Conservation (phyloP, 2,113 vertebrate species). For the Eira barbara region DNA sequence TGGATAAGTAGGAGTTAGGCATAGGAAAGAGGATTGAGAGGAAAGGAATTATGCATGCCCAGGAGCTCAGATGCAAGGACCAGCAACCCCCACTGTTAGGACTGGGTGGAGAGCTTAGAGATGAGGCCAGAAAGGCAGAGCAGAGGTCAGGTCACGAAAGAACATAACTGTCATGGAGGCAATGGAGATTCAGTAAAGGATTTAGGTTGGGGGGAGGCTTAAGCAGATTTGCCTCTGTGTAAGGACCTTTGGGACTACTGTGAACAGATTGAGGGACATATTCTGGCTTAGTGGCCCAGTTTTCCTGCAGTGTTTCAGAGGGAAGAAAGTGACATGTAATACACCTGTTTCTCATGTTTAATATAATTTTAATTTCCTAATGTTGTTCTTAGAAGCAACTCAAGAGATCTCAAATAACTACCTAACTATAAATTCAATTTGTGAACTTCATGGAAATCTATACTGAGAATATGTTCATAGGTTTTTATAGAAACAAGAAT, state of each 20-base stretch:
- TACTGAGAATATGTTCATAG: neutral
- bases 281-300: neutral
- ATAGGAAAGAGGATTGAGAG: neutral
- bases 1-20: neutral
- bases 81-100: neutral
- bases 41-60: neutral
- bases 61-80: neutral
- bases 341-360: conserved; percentile 7
- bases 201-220: neutral
- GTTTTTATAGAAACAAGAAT: conserved; percentile 34
- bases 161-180: neutral
- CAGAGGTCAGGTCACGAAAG: neutral
- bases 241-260: neutral
- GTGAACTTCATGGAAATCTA: neutral
- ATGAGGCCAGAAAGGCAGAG: neutral
- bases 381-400: neutral
- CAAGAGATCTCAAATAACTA: neutral
- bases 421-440: neutral
- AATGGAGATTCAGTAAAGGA: neutral
- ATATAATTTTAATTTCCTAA: neutral
- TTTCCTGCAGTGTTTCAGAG: neutral
- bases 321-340: neutral
- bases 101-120: neutral
- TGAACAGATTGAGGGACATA: neutral
- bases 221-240: neutral